Percentiles rank a stretch among this genome's conserved stretches.
phyloP scores from a whole-genome alignment of 2,888 invertebrate genomes.

The Frankliniella fusca region DNA sequence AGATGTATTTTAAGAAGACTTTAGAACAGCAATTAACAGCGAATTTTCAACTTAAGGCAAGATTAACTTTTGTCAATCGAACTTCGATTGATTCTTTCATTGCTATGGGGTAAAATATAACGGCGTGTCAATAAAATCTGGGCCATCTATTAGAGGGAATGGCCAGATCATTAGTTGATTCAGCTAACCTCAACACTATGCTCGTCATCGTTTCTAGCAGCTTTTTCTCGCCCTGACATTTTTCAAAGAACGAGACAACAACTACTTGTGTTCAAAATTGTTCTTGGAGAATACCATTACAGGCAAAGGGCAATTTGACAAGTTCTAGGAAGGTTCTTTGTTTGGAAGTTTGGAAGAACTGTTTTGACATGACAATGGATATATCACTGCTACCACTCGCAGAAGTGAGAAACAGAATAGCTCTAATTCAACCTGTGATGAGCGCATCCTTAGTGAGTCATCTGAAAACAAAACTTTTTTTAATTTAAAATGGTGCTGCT shows the following conservation, averaged over 20 bases:
- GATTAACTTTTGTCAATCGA: not conserved
- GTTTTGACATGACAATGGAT: constrained; percentile 37
- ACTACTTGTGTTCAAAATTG: constrained; percentile 26
- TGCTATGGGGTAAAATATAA: not conserved
- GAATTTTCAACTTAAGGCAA: not conserved
- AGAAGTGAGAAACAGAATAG: not conserved
- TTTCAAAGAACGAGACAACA: constrained; percentile 34
- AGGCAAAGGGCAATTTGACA: constrained; percentile 32
- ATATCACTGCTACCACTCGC: constrained; percentile 32
- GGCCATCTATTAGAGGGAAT: not conserved
- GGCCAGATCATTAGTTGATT: not conserved
- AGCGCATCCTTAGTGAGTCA: no score
- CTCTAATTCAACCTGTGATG: not conserved
- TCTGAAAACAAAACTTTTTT: not conserved
- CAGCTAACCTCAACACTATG: constrained; percentile 49
- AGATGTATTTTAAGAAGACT: not conserved
- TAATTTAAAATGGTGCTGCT: not conserved
- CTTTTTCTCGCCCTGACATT: constrained; percentile 47
- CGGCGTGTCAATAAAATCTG: not conserved
- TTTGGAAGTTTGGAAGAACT: constrained; percentile 30
- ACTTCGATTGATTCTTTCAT: not conserved
- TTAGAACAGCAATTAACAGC: not conserved
- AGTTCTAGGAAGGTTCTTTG: not conserved
- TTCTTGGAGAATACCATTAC: not conserved
- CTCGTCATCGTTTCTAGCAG: constrained; percentile 47